phyloP scores from a whole-genome alignment of 2,888 invertebrate species.

The Drosophila incognita region DNA sequence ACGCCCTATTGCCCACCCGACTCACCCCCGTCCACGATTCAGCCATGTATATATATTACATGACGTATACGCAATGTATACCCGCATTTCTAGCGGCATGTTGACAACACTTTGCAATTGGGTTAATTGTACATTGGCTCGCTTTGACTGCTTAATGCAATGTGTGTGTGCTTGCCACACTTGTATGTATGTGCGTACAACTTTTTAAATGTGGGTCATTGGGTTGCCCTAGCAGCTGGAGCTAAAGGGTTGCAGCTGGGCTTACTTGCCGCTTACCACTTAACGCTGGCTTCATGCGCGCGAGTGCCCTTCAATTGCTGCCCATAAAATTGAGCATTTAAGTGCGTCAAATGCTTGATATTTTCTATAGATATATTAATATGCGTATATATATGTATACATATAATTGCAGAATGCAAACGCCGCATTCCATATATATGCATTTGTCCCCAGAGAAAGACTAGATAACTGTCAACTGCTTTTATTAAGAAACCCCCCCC shows the following conservation, averaged over 20 bases:
- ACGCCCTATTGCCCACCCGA: not conserved
- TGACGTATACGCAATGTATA: constrained; percentile 68
- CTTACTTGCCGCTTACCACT: not conserved
- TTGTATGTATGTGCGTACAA: constrained; percentile 6
- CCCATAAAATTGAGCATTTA: constrained; percentile 41
- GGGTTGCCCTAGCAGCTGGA: constrained; percentile 13
- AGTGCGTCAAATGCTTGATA: constrained; percentile 35
- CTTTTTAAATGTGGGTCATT: constrained; percentile 69
- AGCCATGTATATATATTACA: constrained; percentile 7
- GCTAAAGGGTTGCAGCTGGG: constrained; percentile 3
- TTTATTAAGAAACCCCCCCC: not conserved
- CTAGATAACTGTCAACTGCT: not conserved
- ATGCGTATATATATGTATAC: not conserved
- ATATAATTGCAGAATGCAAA: constrained; percentile 26
- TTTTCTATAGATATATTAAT: not conserved
- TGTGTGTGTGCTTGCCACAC: constrained; percentile 1
- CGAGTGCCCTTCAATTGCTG: constrained; percentile 27
- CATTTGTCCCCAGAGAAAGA: not conserved
- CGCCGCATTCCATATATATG: not conserved
- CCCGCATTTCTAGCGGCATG: constrained; percentile 66
- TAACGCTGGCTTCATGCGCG: constrained; percentile 1
- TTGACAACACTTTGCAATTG: constrained; percentile 79
- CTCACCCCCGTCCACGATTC: not conserved
- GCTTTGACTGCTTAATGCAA: constrained; percentile 44
- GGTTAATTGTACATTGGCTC: constrained; percentile 76